A percentile compares a stretch with the other conserved stretches of the same genome.
phyloP scores from a whole-genome alignment of 2,797 vertebrate genomes.

The Gambusia yucatana region DNA sequence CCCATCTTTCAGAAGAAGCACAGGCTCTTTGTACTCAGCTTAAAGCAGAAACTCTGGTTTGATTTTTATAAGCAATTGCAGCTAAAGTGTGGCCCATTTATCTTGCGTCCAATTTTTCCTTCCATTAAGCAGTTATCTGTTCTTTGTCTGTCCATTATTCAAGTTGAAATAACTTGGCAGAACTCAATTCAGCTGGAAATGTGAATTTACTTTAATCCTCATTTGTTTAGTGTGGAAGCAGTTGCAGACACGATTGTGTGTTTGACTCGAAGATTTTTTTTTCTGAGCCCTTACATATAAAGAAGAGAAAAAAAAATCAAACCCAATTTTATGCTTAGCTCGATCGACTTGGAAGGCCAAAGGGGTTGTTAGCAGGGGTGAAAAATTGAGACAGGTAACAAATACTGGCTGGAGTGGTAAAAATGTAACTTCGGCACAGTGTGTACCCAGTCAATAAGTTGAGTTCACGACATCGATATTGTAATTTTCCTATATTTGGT shows the following conservation, averaged over 20 bases:
- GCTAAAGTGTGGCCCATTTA: not conserved
- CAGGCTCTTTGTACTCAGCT: not conserved
- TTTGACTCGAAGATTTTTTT: not conserved
- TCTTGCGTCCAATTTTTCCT: not conserved
- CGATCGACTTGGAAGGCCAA: not conserved
- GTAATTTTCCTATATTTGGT: not conserved
- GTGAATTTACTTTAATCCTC: not conserved
- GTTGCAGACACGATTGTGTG: not conserved
- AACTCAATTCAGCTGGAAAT: not conserved
- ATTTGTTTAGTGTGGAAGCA: constrained; percentile 27
- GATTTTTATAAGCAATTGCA: not conserved
- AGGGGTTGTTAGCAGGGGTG: too few relatives aligned
- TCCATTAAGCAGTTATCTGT: not conserved
- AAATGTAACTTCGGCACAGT: not conserved
- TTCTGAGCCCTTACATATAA: constrained; percentile 1
- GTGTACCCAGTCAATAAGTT: not conserved
- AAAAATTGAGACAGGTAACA: not conserved
- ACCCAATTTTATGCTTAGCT: not conserved
- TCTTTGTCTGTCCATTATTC: constrained; percentile 1
- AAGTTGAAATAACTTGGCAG: not conserved
- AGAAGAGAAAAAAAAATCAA: not conserved
- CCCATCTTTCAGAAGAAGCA: not conserved
- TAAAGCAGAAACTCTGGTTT: not conserved
- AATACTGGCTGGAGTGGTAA: not conserved
- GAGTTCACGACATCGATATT: not conserved